phyloP scores from a whole-genome alignment of 2,113 vertebrate species.

The Galeopterus variegatus region DNA sequence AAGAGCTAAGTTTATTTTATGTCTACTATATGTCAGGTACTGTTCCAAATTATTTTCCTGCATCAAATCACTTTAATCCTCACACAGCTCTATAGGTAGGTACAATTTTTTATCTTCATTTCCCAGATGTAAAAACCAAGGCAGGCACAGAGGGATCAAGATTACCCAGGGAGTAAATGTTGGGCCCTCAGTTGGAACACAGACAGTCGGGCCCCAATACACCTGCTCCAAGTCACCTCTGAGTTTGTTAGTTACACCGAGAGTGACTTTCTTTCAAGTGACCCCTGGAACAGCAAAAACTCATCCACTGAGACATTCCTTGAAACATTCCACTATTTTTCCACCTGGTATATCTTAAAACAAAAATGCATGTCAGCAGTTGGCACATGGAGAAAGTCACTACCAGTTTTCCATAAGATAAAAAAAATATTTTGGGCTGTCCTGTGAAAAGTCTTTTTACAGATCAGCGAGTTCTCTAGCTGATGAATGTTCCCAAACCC shows the following conservation, averaged over 20 bases:
- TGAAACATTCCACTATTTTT: conserved; percentile 18
- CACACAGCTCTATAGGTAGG: neutral
- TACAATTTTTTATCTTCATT: neutral
- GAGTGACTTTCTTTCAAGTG: neutral
- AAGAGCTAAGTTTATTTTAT: neutral
- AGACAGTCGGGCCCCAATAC: fast-evolving
- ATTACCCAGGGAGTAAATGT: neutral
- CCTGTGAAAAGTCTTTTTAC: conserved; percentile 85
- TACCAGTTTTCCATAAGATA: conserved; percentile 82
- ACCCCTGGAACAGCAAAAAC: neutral
- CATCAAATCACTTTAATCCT: neutral
- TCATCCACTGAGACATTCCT: neutral
- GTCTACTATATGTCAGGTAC: neutral
- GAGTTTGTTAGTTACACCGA: neutral
- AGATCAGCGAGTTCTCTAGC: conserved; percentile 85
- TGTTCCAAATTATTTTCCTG: neutral
- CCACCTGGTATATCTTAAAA: conserved; percentile 78
- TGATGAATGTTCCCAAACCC: conserved; percentile 80
- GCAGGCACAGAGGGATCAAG: neutral
- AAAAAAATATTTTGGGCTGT: conserved; percentile 82
- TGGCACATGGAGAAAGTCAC: conserved; percentile 80
- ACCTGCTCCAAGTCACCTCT: neutral
- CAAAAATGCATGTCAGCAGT: conserved; percentile 84
- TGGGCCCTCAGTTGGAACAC: neutral
- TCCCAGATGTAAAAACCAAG: neutral